A percentile compares a stretch with the other conserved stretches of the same genome.
Conservation (phyloP, 2,888 invertebrate genomes). For the Aelia acuminata region DNA sequence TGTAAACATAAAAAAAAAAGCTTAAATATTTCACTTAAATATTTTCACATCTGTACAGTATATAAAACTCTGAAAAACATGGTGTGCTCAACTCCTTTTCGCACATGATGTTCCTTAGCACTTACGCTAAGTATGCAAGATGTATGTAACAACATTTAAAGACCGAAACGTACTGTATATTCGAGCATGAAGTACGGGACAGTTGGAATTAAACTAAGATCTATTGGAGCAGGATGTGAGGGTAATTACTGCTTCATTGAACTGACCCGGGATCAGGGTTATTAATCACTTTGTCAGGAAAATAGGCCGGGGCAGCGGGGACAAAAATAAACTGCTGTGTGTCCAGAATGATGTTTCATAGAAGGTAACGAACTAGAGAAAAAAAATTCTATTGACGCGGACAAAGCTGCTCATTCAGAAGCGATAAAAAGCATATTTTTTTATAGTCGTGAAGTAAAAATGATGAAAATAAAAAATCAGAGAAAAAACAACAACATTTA, state of each 20-base stretch:
- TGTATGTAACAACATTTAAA: background rate
- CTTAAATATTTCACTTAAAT: too few relatives aligned
- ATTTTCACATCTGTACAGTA: too few relatives aligned
- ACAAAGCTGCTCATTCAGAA: background rate
- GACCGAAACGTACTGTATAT: background rate
- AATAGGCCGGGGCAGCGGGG: background rate
- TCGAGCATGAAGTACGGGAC: background rate
- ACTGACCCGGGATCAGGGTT: slow-evolving; percentile 15
- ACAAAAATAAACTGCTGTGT: slow-evolving; percentile 1
- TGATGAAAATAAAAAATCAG: background rate
- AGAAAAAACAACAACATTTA: too few relatives aligned
- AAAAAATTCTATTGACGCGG: slow-evolving; percentile 5
- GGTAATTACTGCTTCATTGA: slow-evolving; percentile 31
- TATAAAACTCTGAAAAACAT: too few relatives aligned
- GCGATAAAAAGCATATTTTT: background rate
- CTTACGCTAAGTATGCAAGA: too few relatives aligned
- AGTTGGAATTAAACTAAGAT: background rate
- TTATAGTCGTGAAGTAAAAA: background rate
- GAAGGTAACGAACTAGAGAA: background rate
- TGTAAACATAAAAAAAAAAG: too few relatives aligned
- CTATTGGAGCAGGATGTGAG: slow-evolving; percentile 28
- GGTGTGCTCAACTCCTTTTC: too few relatives aligned
- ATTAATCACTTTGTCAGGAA: slow-evolving; percentile 43
- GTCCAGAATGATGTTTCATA: background rate
- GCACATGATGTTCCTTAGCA: too few relatives aligned